These are phyloP conservation scores for Coendou prehensilis DNA, from an alignment of 2,797 vertebrate species.

Conservation along the genomic window DNA sequence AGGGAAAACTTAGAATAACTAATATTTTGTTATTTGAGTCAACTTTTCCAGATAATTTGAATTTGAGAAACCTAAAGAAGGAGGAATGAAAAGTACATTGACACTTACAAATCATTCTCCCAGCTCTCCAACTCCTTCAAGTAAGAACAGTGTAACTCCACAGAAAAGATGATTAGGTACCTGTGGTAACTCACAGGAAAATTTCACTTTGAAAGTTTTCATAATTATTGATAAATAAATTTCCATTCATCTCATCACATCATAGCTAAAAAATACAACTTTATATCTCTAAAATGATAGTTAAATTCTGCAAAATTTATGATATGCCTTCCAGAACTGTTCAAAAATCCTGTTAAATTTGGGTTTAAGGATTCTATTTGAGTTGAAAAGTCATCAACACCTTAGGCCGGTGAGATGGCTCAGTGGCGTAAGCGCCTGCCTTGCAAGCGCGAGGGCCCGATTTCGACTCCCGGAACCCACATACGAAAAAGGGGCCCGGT, in stretches of 20 bases:
- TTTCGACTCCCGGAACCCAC: too few relatives aligned
- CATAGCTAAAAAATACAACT: constrained; percentile 28
- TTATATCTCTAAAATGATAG: constrained; percentile 18
- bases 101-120: not conserved
- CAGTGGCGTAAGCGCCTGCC: too few relatives aligned
- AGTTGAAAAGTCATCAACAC: constrained; percentile 17
- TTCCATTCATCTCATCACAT: constrained; percentile 39
- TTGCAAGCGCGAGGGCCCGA: too few relatives aligned
- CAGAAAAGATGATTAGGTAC: not conserved
- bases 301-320: not conserved
- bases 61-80: not conserved
- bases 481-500: too few relatives aligned
- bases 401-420: not conserved
- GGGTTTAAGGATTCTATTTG: not conserved
- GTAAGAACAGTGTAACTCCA: not conserved
- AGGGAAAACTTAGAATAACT: not conserved
- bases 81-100: not conserved
- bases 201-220: not conserved
- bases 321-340: not conserved
- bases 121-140: not conserved
- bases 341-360: not conserved
- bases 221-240: not conserved
- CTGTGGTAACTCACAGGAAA: not conserved
- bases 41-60: constrained; percentile 17
- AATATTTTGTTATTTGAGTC: not conserved